Percentiles rank a stretch among this genome's conserved stretches.
phyloP scores from a whole-genome alignment of 1,140 invertebrate genomes.

The Drosophila bifasciata region DNA sequence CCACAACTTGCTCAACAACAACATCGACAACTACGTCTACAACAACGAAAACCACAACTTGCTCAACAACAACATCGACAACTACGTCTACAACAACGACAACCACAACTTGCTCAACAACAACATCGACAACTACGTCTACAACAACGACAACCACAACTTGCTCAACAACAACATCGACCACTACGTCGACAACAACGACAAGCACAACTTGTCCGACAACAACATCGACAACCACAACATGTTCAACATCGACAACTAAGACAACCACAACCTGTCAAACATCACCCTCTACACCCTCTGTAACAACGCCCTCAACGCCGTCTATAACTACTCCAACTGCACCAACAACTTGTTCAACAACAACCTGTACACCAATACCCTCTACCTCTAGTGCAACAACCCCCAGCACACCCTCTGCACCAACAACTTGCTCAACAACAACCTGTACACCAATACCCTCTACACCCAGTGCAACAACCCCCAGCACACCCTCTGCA shows the following conservation, averaged over 20 bases:
- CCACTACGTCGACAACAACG: slow-evolving; percentile 1
- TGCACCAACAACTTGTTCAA: too few relatives aligned
- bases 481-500: too few relatives aligned
- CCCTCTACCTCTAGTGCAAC: too few relatives aligned
- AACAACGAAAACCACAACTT: neutral
- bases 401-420: too few relatives aligned
- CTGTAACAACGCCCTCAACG: too few relatives aligned
- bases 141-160: slow-evolving; percentile 8
- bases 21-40: slow-evolving; percentile 18
- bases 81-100: slow-evolving; percentile 8
- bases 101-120: slow-evolving; percentile 19
- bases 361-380: too few relatives aligned
- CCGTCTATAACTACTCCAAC: too few relatives aligned
- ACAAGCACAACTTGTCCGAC: too few relatives aligned
- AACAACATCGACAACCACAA: slow-evolving; percentile 30
- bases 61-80: slow-evolving; percentile 2
- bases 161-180: slow-evolving; percentile 12
- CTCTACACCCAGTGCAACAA: too few relatives aligned
- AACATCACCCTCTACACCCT: too few relatives aligned
- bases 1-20: slow-evolving; percentile 21
- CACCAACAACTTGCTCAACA: too few relatives aligned
- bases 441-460: too few relatives aligned
- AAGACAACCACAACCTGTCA: neutral
- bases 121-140: slow-evolving; percentile 30
- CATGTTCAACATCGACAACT: slow-evolving; percentile 1